Evolutionary conservation across 2,113 vertebrate genomes (phyloP).

Genomic region (Hypomesus transpacificus): DNA sequence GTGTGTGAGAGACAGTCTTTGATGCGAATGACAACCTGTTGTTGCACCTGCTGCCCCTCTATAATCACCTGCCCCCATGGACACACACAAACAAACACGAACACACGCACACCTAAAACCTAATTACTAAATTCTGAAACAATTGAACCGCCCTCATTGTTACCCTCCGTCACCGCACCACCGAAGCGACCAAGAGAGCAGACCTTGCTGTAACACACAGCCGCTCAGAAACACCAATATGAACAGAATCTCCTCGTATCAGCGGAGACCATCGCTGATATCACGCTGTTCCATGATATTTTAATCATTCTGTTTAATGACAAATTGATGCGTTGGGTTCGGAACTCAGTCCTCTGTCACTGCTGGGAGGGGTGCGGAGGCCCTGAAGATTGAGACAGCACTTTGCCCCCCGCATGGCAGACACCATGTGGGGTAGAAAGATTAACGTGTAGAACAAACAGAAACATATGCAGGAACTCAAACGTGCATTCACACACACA

Average conservation of each 20-base stretch:
- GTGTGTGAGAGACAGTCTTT: neutral
- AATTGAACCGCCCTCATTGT: neutral
- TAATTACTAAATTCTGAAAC: neutral
- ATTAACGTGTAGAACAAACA: no score
- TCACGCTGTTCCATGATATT: neutral
- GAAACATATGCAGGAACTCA: no score
- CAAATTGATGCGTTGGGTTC: neutral
- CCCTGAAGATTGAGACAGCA: neutral
- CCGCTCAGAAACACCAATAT: neutral
- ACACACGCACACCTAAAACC: neutral
- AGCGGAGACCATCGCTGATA: neutral
- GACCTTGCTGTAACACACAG: neutral
- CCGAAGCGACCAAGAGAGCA: neutral
- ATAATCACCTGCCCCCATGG: neutral
- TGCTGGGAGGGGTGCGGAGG: neutral
- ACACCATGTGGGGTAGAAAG: neutral
- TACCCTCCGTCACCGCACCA: neutral
- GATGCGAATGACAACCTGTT: neutral
- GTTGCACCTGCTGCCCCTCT: constrained; percentile 9
- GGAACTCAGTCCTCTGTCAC: neutral
- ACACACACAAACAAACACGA: neutral
- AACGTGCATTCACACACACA: no score
- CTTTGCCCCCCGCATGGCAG: neutral
- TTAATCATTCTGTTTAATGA: neutral
- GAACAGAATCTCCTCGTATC: neutral